These are phyloP conservation scores for Archegozetes longisetosus DNA, from an alignment of 1,140 invertebrate genomes.

Conservation along the genomic window DNA sequence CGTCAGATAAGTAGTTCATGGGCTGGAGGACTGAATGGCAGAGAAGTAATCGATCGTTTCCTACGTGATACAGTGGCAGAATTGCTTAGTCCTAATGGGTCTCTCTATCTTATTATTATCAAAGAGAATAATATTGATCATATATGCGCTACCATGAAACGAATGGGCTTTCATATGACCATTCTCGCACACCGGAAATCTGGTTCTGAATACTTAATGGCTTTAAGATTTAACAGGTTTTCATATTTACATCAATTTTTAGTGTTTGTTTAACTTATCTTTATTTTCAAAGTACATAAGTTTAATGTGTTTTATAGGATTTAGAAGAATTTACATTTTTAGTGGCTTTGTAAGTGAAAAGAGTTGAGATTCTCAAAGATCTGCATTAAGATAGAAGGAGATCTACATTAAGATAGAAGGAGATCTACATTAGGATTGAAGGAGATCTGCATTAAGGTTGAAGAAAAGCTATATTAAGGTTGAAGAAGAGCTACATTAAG, in stretches of 20 bases:
- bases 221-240: conserved; percentile 3
- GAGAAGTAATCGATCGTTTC: conserved; percentile 58
- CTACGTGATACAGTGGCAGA: conserved; percentile 42
- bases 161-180: not conserved
- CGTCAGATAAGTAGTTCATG: conserved; percentile 37
- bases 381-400: too few species aligned
- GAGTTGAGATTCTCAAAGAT: too few species aligned
- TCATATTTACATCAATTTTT: too few species aligned
- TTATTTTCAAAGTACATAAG: not conserved
- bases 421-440: too few species aligned
- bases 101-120: conserved; percentile 67
- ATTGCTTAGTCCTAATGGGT: conserved; percentile 48
- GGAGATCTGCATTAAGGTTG: too few species aligned
- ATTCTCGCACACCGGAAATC: not conserved
- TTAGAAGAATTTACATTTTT: not conserved
- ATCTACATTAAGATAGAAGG: too few species aligned
- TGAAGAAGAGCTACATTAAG: too few species aligned
- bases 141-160: not conserved
- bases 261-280: not conserved
- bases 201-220: conserved; percentile 9
- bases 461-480: too few species aligned
- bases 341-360: not conserved
- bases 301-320: not conserved
- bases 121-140: conserved; percentile 55
- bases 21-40: conserved; percentile 60